phyloP scores from a whole-genome alignment of 2,797 vertebrate species.

The Rhinatrema bivittatum region DNA sequence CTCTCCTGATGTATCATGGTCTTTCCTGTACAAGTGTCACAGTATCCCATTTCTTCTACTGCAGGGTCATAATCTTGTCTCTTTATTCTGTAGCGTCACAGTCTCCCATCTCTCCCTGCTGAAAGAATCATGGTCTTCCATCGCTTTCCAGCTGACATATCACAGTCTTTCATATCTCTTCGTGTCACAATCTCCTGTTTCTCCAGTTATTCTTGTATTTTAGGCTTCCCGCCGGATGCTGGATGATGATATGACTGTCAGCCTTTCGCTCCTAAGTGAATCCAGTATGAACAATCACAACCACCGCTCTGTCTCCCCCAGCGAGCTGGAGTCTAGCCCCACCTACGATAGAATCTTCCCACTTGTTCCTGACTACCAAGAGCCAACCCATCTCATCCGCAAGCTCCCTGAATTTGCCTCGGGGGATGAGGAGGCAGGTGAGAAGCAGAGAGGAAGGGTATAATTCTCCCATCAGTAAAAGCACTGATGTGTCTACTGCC shows the following conservation, averaged over 20 bases:
- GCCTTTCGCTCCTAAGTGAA: slow-evolving; percentile 92
- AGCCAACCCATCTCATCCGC: slow-evolving; percentile 83
- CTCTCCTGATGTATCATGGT: too few relatives aligned
- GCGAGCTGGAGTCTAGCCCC: slow-evolving; percentile 83
- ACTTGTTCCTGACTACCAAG: slow-evolving; percentile 89
- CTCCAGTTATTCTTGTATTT: slow-evolving; percentile 19
- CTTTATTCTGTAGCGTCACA: too few relatives aligned
- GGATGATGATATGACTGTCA: slow-evolving; percentile 92
- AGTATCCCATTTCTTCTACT: too few relatives aligned
- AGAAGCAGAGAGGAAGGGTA: slow-evolving; percentile 7
- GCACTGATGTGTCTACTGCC: too few relatives aligned
- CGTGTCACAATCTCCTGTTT: too few relatives aligned
- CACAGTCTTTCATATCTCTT: too few relatives aligned
- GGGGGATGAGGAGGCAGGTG: slow-evolving; percentile 76
- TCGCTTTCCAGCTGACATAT: too few relatives aligned
- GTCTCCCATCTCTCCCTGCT: too few relatives aligned
- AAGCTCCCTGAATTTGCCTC: slow-evolving; percentile 84
- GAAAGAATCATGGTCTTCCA: too few relatives aligned
- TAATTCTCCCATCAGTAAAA: background rate
- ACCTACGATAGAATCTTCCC: slow-evolving; percentile 95
- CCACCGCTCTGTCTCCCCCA: slow-evolving; percentile 62
- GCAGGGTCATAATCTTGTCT: too few relatives aligned
- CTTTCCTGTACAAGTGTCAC: too few relatives aligned
- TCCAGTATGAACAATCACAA: slow-evolving; percentile 84
- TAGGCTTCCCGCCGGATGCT: slow-evolving; percentile 91